Evolutionary conservation across 2,113 vertebrate species (phyloP), one percentile per base, ranked within the genome.

Genomic region (Manacus vitellinus): DNA sequence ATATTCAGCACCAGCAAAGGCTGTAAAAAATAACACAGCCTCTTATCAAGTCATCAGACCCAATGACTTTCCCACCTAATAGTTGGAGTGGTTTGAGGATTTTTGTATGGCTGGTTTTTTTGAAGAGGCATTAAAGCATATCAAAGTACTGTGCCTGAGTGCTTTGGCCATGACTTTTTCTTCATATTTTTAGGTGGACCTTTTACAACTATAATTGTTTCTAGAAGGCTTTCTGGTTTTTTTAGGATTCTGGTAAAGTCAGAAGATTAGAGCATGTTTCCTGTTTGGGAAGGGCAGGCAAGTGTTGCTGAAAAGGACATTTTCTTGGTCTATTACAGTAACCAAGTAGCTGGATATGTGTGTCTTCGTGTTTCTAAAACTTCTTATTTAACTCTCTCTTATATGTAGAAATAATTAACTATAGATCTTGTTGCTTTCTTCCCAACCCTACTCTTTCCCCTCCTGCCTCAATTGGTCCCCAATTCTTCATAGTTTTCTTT

Each of bases 41-140:
- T 90, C 51, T 95, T 72, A 94, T 55, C 87, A 66, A 94, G 51
- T 88, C 71, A 89, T 92, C 54, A 84, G 58, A 89, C 51, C 37
- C 14, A 67, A 8, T 75, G 59, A 31, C 58, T 85, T 94, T 44
- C 12, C 37, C 33, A 66, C 58, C n/a, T 95, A n/a, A 41, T 83
- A 58, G 41, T n/a, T 78, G 31, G 49, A 49, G 41, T 27, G 20
- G 9, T 46, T 46, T 37, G 18, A 13, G 6, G 8, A 2, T 58
- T 47, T 43, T 68, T 35, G 6, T 59, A 43, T 39, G 54, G 3
- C 41, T 55, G 12, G 1, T 33, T 72, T 61, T 59, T 75, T 31
- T 11, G 4, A 15, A 37, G 35, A 59, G 28, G 12, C 23, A 30
- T 63, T 92, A 92, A 92, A 89, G 5, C 37, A 51, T 35, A 35